Evolutionary conservation across 2,888 invertebrate species (phyloP).

Genomic region (Fragum whitleyi): DNA sequence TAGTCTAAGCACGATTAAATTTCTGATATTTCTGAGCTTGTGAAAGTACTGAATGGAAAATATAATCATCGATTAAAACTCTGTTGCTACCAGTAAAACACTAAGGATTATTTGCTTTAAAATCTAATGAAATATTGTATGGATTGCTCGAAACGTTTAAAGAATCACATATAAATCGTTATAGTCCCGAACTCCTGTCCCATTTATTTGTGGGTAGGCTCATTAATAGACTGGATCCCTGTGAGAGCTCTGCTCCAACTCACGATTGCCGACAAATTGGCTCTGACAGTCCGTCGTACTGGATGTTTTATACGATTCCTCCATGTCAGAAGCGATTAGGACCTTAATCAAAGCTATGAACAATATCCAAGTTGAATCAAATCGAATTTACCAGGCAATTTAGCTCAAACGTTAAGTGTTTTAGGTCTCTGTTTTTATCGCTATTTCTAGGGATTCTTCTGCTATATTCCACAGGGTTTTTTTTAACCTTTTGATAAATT

Average conservation of each 20-base stretch:
- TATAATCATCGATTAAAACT: no score
- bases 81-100: no score
- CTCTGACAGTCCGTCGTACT: slow-evolving; percentile 60
- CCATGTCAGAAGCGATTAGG: slow-evolving; percentile 60
- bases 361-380: slow-evolving; percentile 63
- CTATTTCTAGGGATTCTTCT: neutral
- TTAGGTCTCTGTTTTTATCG: slow-evolving; percentile 17
- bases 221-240: slow-evolving; percentile 8
- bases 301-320: slow-evolving; percentile 67
- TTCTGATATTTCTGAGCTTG: no score
- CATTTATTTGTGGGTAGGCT: neutral
- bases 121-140: no score
- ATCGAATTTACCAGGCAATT: slow-evolving; percentile 64
- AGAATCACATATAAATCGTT: no score
- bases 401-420: slow-evolving; percentile 44
- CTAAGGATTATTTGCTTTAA: no score
- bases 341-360: slow-evolving; percentile 46
- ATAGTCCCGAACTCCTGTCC: neutral
- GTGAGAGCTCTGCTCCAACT: slow-evolving; percentile 50
- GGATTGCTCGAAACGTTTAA: no score
- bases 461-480: neutral
- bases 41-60: no score
- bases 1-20: no score
- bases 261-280: slow-evolving; percentile 58
- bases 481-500: neutral